These are phyloP conservation scores for Sclerodermus sp. DNA, from an alignment of 2,888 invertebrate genomes.

Conservation along the genomic window DNA sequence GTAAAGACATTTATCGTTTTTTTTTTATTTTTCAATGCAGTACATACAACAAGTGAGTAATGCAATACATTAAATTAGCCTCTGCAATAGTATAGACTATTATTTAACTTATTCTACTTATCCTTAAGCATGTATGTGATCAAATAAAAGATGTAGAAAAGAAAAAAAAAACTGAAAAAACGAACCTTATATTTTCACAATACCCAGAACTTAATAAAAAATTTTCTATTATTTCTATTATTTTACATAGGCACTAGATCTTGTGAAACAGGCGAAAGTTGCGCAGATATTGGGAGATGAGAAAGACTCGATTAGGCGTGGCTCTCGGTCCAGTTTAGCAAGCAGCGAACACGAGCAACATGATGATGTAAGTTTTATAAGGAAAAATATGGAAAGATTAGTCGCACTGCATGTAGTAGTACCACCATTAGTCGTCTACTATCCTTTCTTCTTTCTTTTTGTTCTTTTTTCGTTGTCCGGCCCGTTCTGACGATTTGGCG, in stretches of 20 bases:
- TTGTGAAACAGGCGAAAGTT: conserved; percentile 89
- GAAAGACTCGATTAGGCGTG: conserved; percentile 69
- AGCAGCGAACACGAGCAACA: conserved; percentile 71
- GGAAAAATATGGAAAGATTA: conserved; percentile 5
- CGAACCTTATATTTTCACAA: no score
- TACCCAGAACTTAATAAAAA: no score
- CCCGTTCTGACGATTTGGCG: conserved; percentile 47
- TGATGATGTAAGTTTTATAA: conserved; percentile 72
- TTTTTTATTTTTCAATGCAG: conserved; percentile 47
- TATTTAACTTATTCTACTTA: no score
- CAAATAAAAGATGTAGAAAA: no score
- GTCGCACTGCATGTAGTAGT: conserved; percentile 43
- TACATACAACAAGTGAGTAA: conserved; percentile 52
- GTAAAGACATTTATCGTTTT: conserved; percentile 2
- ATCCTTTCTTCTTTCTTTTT: conserved; percentile 53
- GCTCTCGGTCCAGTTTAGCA: conserved; percentile 71
- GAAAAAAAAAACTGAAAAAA: no score
- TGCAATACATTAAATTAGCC: neutral
- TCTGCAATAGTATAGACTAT: no score
- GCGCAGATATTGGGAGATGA: conserved; percentile 70
- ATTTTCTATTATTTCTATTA: no score
- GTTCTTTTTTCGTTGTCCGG: conserved; percentile 58
- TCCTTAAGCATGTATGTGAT: no score
- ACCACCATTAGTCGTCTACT: conserved; percentile 52
- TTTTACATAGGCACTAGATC: conserved; percentile 76